Conservation (phyloP, 2,888 invertebrate genomes). For the Macrophya annulata region DNA sequence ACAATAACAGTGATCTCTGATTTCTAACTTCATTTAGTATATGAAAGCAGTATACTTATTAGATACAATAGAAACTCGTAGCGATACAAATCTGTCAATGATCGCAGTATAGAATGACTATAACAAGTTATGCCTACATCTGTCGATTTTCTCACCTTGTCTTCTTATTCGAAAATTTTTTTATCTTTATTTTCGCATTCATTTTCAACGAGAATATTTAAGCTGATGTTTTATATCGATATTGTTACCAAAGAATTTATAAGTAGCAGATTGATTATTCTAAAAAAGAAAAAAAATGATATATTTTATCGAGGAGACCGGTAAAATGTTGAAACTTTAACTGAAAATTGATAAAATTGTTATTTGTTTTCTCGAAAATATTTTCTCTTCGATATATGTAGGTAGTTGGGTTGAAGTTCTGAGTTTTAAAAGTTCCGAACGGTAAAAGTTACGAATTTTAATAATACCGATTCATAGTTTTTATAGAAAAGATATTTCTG, state of each 20-base stretch:
- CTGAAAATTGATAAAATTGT: too few relatives aligned
- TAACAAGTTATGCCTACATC: not conserved
- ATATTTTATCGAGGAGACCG: too few relatives aligned
- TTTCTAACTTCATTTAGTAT: not conserved
- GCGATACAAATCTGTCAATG: not conserved
- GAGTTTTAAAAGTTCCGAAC: too few relatives aligned
- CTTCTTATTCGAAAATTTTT: not conserved
- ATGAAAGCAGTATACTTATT: not conserved
- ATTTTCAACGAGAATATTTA: not conserved
- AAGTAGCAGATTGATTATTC: not conserved
- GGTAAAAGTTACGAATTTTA: too few relatives aligned
- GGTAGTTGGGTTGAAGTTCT: too few relatives aligned
- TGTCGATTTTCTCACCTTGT: not conserved
- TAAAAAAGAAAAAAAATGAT: too few relatives aligned
- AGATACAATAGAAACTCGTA: not conserved
- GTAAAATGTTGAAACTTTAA: too few relatives aligned
- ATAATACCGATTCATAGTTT: too few relatives aligned
- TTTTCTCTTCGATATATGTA: too few relatives aligned
- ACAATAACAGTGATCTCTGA: not conserved
- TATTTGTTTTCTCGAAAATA: too few relatives aligned
- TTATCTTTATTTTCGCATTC: not conserved
- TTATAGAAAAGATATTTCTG: too few relatives aligned
- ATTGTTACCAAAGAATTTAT: not conserved
- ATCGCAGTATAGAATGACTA: not conserved
- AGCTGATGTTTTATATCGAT: not conserved